Conservation (phyloP, 2,113 vertebrate species). For the Pholis gunnellus region DNA sequence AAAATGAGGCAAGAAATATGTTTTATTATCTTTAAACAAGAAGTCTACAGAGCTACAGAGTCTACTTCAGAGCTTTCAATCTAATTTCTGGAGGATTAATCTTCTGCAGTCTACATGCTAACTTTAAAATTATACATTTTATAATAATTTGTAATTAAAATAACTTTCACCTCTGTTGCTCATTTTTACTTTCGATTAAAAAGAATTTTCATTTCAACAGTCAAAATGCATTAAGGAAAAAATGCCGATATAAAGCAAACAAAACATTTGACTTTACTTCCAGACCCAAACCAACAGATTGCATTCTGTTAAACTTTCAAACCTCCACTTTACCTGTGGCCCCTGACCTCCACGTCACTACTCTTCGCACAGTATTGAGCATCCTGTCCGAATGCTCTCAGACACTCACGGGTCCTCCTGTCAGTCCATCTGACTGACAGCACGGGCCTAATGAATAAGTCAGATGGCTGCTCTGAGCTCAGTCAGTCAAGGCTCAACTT, state of each 20-base stretch:
- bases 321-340: not conserved
- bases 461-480: not conserved
- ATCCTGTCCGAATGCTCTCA: not conserved
- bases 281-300: not conserved
- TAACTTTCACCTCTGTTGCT: not conserved
- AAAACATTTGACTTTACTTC: not conserved
- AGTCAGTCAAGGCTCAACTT: constrained; percentile 25
- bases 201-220: not conserved
- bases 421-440: constrained; percentile 35
- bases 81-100: not conserved
- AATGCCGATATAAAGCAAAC: not conserved
- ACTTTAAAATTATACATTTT: not conserved
- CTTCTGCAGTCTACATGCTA: too few species aligned
- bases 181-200: not conserved
- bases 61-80: not conserved
- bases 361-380: not conserved
- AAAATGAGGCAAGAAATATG: not conserved
- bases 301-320: not conserved
- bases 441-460: constrained; percentile 19
- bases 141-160: not conserved
- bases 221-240: not conserved
- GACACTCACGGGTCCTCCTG: constrained; percentile 7
- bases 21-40: not conserved
- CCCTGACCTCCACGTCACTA: constrained; percentile 1
- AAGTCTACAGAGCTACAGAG: not conserved